These are phyloP conservation scores for Congeria kusceri DNA, from an alignment of 2,888 invertebrate genomes.

Conservation along the genomic window DNA sequence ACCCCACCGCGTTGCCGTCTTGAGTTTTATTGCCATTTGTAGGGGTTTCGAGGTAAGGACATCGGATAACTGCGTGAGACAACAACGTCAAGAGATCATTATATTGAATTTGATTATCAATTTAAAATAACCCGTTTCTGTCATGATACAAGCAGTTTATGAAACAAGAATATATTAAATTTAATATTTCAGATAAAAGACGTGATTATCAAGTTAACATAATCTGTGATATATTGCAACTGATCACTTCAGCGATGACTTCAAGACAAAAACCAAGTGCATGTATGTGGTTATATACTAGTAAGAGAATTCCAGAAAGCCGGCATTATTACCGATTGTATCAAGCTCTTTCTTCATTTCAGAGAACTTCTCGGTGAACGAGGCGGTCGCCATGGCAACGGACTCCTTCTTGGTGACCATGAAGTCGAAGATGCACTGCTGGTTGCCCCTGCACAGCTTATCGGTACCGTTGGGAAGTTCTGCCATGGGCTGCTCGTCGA, in stretches of 20 bases:
- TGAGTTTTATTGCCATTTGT: conserved; percentile 72
- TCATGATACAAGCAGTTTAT: no score
- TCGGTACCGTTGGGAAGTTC: conserved; percentile 59
- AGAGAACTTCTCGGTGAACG: conserved; percentile 72
- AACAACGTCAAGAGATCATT: not conserved
- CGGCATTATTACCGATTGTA: conserved; percentile 64
- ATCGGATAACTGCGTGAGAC: conserved; percentile 70
- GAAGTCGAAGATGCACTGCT: conserved; percentile 75
- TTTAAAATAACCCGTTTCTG: no score
- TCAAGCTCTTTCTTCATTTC: conserved; percentile 64
- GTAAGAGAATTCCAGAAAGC: no score
- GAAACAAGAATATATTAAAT: no score
- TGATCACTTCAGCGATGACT: no score
- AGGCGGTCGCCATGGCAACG: conserved; percentile 71
- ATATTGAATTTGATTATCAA: no score
- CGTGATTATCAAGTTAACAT: no score
- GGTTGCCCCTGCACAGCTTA: conserved; percentile 70
- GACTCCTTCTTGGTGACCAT: conserved; percentile 71
- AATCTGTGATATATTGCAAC: no score
- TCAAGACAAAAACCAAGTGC: no score
- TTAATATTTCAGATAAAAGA: no score
- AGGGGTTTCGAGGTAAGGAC: conserved; percentile 68
- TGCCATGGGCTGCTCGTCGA: conserved; percentile 49
- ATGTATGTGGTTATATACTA: no score
- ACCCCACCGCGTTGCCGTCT: conserved; percentile 63